Conservation (phyloP, 2,888 invertebrate genomes). For the Eristalinus aeneus region DNA sequence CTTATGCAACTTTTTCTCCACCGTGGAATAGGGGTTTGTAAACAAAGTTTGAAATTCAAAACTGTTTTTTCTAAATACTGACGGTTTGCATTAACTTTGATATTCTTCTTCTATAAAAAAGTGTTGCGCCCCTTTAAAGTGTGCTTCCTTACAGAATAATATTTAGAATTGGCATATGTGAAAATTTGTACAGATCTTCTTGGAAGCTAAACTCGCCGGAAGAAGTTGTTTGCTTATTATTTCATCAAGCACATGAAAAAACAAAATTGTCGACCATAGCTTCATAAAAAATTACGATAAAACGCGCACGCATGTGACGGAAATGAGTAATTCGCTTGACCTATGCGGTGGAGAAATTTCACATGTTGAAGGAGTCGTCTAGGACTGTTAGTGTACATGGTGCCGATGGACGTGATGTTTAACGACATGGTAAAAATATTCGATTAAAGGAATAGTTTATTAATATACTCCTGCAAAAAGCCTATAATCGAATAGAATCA, state of each 20-base stretch:
- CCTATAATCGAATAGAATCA: not conserved
- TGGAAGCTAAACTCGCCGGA: not conserved
- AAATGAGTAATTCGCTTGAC: not conserved
- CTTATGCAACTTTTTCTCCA: not conserved
- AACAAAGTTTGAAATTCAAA: not conserved
- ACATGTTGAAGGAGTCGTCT: not conserved
- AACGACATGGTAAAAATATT: not conserved
- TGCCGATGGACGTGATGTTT: not conserved
- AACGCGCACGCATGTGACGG: not conserved
- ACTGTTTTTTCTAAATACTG: not conserved
- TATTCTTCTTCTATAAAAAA: not conserved
- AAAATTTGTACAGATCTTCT: not conserved
- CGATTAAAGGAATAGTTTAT: not conserved
- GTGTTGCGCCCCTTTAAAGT: not conserved
- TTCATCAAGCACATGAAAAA: not conserved
- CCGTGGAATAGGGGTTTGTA: not conserved
- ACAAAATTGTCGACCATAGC: not conserved
- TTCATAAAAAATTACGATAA: not conserved
- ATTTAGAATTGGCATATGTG: not conserved
- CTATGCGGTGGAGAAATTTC: not conserved
- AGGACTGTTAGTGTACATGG: not conserved
- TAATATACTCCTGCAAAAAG: not conserved
- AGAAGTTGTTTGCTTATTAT: not conserved
- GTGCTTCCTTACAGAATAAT: not conserved
- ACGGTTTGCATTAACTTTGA: not conserved